phyloP scores from a whole-genome alignment of 2,888 invertebrate genomes.

The Nomada fucata region DNA sequence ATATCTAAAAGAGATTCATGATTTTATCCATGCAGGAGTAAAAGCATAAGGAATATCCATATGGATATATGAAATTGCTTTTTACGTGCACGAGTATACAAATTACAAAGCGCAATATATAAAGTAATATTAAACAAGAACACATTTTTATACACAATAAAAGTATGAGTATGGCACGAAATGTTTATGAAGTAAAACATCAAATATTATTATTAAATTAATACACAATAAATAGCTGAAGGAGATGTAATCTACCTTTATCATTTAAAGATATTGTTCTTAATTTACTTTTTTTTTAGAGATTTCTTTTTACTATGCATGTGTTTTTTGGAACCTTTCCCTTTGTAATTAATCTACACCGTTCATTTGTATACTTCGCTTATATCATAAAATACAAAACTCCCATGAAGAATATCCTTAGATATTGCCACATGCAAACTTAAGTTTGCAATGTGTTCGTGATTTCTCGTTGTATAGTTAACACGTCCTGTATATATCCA shows the following conservation, averaged over 20 bases:
- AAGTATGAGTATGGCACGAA: slow-evolving; percentile 67
- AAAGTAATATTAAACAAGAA: slow-evolving; percentile 45
- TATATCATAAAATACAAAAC: slow-evolving; percentile 75
- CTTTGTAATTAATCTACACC: slow-evolving; percentile 70
- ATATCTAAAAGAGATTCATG: slow-evolving; percentile 36
- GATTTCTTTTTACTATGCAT: slow-evolving; percentile 50
- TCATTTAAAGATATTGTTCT: slow-evolving; percentile 56
- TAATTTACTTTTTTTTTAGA: slow-evolving; percentile 47
- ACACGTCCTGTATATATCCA: slow-evolving; percentile 91
- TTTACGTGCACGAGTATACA: slow-evolving; percentile 26
- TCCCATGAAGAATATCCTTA: slow-evolving; percentile 74
- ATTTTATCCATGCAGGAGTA: slow-evolving; percentile 28
- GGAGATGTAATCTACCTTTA: slow-evolving; percentile 53
- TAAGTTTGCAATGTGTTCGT: slow-evolving; percentile 92
- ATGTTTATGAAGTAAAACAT: slow-evolving; percentile 53
- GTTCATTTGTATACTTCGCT: slow-evolving; percentile 71
- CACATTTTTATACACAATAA: slow-evolving; percentile 54
- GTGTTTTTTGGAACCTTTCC: slow-evolving; percentile 71
- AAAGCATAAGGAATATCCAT: slow-evolving; percentile 31
- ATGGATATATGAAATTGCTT: slow-evolving; percentile 25
- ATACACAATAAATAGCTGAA: slow-evolving; percentile 57
- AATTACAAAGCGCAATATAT: slow-evolving; percentile 33
- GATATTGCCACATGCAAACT: slow-evolving; percentile 75
- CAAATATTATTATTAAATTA: slow-evolving; percentile 49
- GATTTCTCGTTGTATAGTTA: slow-evolving; percentile 93